Evolutionary conservation across 2,797 vertebrate genomes (phyloP).

Genomic region (Phoxinus dragarum): DNA sequence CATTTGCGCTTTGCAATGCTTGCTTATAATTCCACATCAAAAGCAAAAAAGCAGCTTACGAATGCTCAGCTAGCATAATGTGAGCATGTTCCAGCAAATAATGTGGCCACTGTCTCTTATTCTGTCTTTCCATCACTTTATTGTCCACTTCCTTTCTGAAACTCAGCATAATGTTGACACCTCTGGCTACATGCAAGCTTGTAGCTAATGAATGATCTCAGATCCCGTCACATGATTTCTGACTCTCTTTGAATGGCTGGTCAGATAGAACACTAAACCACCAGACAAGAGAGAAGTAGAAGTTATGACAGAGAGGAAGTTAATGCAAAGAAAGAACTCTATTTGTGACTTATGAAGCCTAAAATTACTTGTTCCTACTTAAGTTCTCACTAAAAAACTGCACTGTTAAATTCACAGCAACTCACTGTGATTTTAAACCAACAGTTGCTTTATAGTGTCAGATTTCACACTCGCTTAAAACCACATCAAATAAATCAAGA

Average conservation of each 20-base stretch:
- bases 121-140: constrained; percentile 43
- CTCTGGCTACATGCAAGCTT: constrained; percentile 5
- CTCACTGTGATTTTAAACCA: constrained; percentile 14
- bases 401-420: background rate
- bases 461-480: constrained; percentile 14
- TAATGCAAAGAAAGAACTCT: background rate
- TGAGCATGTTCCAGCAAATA: constrained; percentile 31
- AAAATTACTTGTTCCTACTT: background rate
- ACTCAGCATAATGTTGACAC: constrained; percentile 33
- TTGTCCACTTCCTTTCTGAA: constrained; percentile 54
- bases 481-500: background rate
- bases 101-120: constrained; percentile 21
- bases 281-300: constrained; percentile 41
- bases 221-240: constrained; percentile 35
- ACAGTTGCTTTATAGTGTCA: background rate
- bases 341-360: background rate
- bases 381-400: constrained; percentile 2
- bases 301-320: constrained; percentile 39
- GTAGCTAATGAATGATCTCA: constrained; percentile 16
- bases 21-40: constrained; percentile 34
- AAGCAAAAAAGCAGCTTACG: constrained; percentile 24
- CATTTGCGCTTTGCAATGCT: background rate
- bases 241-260: background rate
- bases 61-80: constrained; percentile 16
- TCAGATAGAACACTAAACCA: background rate